phyloP scores from a whole-genome alignment of 2,888 invertebrate species.

The Heteropelma amictum region DNA sequence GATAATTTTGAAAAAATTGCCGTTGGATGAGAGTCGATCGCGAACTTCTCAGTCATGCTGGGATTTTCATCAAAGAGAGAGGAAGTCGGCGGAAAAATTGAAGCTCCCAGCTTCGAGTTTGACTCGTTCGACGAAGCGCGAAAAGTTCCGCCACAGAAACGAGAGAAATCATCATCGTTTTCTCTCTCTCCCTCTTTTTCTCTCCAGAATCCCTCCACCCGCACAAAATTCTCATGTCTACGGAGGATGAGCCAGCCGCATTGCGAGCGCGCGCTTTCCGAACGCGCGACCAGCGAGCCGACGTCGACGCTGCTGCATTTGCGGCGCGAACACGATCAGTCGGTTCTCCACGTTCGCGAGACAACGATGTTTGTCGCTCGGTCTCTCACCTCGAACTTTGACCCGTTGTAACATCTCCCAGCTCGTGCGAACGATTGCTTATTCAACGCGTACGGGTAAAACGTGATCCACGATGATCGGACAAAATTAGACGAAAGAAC shows the following conservation, averaged over 20 bases:
- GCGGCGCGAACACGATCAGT: constrained; percentile 65
- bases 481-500: neutral
- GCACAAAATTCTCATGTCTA: constrained; percentile 61
- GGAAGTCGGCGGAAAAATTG: too few species aligned
- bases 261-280: constrained; percentile 64
- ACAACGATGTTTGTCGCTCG: constrained; percentile 64
- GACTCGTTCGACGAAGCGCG: too few species aligned
- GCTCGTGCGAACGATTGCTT: constrained; percentile 46
- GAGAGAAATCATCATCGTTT: neutral
- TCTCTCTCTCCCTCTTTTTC: neutral
- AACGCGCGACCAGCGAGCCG: constrained; percentile 52
- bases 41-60: too few species aligned
- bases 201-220: constrained; percentile 33
- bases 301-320: constrained; percentile 48
- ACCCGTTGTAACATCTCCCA: constrained; percentile 51
- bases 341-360: constrained; percentile 73
- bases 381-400: constrained; percentile 62
- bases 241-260: constrained; percentile 71
- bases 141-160: neutral
- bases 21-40: too few species aligned
- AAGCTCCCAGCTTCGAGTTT: too few species aligned
- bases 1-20: too few species aligned
- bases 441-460: neutral
- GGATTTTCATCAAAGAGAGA: too few species aligned
- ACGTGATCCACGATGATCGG: neutral